Conservation (phyloP, 2,888 invertebrate species). For the Aricia artaxerxes region DNA sequence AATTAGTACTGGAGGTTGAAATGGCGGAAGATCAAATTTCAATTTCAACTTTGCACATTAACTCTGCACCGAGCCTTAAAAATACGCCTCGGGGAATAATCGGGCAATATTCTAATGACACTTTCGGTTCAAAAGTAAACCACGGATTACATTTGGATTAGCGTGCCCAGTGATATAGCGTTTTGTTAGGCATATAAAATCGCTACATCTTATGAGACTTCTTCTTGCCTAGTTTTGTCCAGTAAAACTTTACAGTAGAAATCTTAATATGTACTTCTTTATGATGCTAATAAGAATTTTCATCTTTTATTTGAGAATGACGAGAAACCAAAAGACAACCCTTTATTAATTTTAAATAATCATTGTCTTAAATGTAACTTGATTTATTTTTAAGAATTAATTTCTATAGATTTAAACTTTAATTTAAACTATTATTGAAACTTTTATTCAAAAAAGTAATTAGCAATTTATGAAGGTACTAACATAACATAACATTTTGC, state of each 20-base stretch:
- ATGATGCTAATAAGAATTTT: neutral
- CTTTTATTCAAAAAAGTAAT: too few relatives aligned
- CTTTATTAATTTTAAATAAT: neutral
- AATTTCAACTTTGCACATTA: slow-evolving; percentile 72
- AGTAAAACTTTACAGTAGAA: neutral
- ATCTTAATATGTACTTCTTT: neutral
- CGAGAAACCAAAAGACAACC: neutral
- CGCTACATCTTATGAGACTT: slow-evolving; percentile 33
- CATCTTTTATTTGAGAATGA: too few relatives aligned
- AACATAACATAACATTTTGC: too few relatives aligned
- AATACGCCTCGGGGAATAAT: slow-evolving; percentile 62
- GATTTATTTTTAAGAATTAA: too few relatives aligned
- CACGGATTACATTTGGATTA: slow-evolving; percentile 42
- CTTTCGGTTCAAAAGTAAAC: slow-evolving; percentile 45
- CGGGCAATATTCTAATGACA: slow-evolving; percentile 48
- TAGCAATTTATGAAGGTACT: too few relatives aligned
- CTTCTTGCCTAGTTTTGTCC: neutral
- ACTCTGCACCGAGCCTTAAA: slow-evolving; percentile 58
- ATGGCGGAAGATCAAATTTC: slow-evolving; percentile 67
- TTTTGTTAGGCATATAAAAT: neutral
- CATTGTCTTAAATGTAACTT: too few relatives aligned
- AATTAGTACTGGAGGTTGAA: slow-evolving; percentile 42
- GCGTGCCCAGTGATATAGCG: slow-evolving; percentile 34
- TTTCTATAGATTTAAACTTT: too few relatives aligned
- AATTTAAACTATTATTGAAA: too few relatives aligned